phyloP scores from a whole-genome alignment of 1,140 invertebrate genomes.

The Pseudomyrmex concolor region DNA sequence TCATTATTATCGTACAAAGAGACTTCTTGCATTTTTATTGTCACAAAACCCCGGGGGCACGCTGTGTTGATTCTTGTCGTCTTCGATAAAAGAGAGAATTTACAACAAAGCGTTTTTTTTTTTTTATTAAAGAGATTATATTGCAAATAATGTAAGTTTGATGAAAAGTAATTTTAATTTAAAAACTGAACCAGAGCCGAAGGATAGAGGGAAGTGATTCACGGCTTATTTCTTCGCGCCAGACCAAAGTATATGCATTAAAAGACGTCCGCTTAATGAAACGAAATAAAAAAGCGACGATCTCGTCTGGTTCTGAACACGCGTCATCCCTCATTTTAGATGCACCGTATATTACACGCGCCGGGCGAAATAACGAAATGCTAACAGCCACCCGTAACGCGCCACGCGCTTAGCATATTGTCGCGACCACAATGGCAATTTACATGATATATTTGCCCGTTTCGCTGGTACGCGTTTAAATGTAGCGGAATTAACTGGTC shows the following conservation, averaged over 20 bases:
- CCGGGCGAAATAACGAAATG: conserved; percentile 78
- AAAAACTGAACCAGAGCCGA: neutral
- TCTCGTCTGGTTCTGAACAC: conserved; percentile 11
- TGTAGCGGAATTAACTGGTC: conserved; percentile 83
- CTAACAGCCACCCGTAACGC: conserved; percentile 75
- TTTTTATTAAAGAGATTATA: too few relatives aligned
- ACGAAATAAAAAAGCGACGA: conserved; percentile 17
- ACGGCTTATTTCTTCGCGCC: conserved; percentile 1
- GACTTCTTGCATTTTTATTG: conserved; percentile 4
- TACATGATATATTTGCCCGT: conserved; percentile 83
- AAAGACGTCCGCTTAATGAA: conserved; percentile 13
- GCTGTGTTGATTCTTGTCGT: neutral
- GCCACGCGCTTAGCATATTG: conserved; percentile 80
- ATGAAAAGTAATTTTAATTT: conserved; percentile 6
- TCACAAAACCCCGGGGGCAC: too few relatives aligned
- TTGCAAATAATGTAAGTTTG: too few relatives aligned
- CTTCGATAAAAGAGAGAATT: neutral
- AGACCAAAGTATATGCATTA: neutral
- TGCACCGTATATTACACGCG: conserved; percentile 3
- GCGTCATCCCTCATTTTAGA: conserved; percentile 35
- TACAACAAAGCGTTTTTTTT: too few relatives aligned
- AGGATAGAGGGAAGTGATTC: conserved; percentile 7
- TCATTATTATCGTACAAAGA: conserved; percentile 30
- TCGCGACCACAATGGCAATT: conserved; percentile 84
- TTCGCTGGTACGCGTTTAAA: conserved; percentile 78